Conservation (phyloP, 2,797 vertebrate genomes). For the Gambusia yucatana region DNA sequence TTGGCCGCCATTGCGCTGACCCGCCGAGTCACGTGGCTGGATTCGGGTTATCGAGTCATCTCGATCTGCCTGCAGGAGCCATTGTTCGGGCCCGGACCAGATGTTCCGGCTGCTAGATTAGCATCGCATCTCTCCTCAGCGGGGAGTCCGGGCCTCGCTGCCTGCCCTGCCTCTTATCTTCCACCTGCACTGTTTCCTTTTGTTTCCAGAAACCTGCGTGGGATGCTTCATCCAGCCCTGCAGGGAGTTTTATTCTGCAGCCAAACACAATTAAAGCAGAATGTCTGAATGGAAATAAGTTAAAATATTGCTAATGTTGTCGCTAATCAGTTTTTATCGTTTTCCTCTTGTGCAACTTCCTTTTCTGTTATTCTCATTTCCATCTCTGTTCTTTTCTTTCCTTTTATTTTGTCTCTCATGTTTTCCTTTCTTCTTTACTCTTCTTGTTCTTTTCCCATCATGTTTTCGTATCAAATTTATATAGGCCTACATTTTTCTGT, state of each 20-base stretch:
- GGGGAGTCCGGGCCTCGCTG: slow-evolving; percentile 23
- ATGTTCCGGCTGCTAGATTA: slow-evolving; percentile 70
- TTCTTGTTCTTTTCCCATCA: not conserved
- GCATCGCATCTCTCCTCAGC: slow-evolving; percentile 56
- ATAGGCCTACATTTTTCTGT: not conserved
- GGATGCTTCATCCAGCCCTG: not conserved
- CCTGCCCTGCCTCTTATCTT: not conserved
- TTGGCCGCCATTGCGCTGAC: slow-evolving; percentile 40
- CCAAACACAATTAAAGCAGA: not conserved
- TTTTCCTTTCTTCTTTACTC: not conserved
- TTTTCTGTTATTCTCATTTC: not conserved
- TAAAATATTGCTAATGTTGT: not conserved
- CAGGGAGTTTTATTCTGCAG: not conserved
- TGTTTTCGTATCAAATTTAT: not conserved
- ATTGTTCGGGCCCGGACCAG: slow-evolving; percentile 58
- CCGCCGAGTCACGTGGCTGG: slow-evolving; percentile 16
- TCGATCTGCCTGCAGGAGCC: slow-evolving; percentile 43
- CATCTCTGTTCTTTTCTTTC: too few species aligned
- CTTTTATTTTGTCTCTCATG: too few species aligned
- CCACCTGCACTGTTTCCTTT: slow-evolving; percentile 21
- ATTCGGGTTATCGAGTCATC: slow-evolving; percentile 58
- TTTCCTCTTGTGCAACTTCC: not conserved
- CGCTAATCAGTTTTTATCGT: not conserved
- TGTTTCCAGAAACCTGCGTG: not conserved
- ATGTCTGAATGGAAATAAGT: not conserved